These are phyloP conservation scores for Prorops nasuta DNA, from an alignment of 1,140 invertebrate species.

Conservation along the genomic window DNA sequence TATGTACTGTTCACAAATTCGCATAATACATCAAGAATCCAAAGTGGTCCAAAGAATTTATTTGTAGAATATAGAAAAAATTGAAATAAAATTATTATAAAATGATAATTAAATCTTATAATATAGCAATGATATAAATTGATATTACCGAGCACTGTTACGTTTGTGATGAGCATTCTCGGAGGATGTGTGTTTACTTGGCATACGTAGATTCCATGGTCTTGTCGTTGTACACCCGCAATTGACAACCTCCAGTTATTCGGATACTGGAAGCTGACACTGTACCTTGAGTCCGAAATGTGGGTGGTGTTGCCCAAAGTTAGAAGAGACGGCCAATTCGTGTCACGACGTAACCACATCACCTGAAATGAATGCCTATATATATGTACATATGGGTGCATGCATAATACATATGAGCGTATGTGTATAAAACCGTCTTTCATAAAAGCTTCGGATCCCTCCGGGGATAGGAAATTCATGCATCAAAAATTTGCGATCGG, in stretches of 20 bases:
- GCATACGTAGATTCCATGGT: constrained; percentile 78
- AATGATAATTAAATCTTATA: too few species aligned
- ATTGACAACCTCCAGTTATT: constrained; percentile 82
- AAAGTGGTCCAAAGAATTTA: too few species aligned
- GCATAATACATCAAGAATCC: too few species aligned
- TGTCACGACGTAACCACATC: constrained; percentile 57
- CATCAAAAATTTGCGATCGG: too few species aligned
- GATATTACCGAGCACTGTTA: constrained; percentile 49
- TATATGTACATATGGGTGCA: background rate
- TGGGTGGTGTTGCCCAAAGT: constrained; percentile 60
- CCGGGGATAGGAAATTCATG: too few species aligned
- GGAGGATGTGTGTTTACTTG: constrained; percentile 83
- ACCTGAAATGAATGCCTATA: constrained; percentile 45
- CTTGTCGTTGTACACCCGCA: constrained; percentile 68
- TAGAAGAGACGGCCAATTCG: constrained; percentile 55
- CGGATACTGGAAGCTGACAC: constrained; percentile 60
- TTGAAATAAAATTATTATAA: too few species aligned
- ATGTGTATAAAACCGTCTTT: too few species aligned
- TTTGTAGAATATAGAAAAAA: too few species aligned
- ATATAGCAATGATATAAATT: too few species aligned
- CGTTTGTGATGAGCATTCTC: constrained; percentile 52
- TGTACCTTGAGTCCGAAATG: constrained; percentile 58
- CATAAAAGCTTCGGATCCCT: too few species aligned
- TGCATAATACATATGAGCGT: too few species aligned
- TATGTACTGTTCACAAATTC: too few species aligned